A percentile compares a stretch with the other conserved stretches of the same genome.
Conservation (phyloP, 2,113 vertebrate species). For the Cinclus cinclus region DNA sequence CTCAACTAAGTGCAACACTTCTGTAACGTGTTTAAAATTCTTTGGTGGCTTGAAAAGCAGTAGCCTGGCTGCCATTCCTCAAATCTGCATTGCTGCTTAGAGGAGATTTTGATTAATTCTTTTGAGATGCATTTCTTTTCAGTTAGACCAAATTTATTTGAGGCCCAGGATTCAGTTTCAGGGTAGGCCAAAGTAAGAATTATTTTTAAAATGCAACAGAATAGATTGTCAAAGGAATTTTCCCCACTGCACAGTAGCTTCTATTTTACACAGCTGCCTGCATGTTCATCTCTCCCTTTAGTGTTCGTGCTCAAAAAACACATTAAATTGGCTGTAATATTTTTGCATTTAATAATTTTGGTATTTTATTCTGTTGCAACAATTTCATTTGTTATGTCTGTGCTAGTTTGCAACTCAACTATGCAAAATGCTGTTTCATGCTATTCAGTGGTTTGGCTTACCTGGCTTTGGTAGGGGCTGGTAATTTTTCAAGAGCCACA, state of each 20-base stretch:
- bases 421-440: background rate
- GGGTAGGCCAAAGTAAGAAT: background rate
- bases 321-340: background rate
- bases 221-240: background rate
- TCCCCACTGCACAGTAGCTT: background rate
- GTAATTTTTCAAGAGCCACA: background rate
- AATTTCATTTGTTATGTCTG: background rate
- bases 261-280: background rate
- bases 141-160: background rate
- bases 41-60: background rate
- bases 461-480: background rate
- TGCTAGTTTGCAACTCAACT: background rate
- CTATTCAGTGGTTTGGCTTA: background rate
- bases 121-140: constrained; percentile 6
- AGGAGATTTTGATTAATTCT: background rate
- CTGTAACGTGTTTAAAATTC: background rate
- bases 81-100: background rate
- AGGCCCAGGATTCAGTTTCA: background rate
- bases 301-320: background rate
- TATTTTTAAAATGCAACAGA: background rate
- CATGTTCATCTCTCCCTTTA: background rate
- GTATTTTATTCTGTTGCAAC: background rate
- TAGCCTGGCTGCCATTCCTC: background rate
- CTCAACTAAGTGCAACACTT: background rate
- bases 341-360: background rate